Evolutionary conservation across 2,113 vertebrate genomes (phyloP), one percentile per base, ranked within the genome.

Genomic region (Falcunculus frontatus): DNA sequence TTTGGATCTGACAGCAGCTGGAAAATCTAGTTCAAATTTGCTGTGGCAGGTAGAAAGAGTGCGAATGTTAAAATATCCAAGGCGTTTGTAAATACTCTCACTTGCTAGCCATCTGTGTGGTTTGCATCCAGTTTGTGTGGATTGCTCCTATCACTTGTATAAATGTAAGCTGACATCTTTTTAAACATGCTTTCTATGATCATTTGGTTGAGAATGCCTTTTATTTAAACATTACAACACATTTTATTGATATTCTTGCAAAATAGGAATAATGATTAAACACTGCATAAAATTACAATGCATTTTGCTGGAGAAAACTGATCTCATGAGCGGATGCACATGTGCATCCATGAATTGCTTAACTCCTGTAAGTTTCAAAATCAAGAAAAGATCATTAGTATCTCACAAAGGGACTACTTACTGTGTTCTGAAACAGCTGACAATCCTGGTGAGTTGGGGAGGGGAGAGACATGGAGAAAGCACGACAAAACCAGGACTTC

Each of bases 1-100:
- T 97, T 97, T 96, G 97, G 93, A 97, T 97, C 88, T 98, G 98
- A 98, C 97, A 98, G 98, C 96, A 97, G 87, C 94, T 96, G 90
- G 95, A 96, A 96, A 88, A 97, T 95, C 92, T 95, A 97, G 95
- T 90, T 98, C 91, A 97, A 69, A 98, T 98, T 98, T 96, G 84
- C 95, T 96, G 88, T 97, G 98, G 98, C 98, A 98, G 97, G 95
- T 96, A 97, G 96, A 97, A 96, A 96, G 95, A 94, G 93, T 95
- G 97, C 2, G 67, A 98, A 96, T 70, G 76, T 87, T 97, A 92
- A 97, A 97, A 96, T 89, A 96, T 75, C 85, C 90, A 95, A 97
- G 95, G 96, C 81, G 27, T 97, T 98, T 98, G 96, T 97, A 98
- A 98, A 98, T 96, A 97, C 87, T 95, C 87, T 57, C 79, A 94